A percentile compares a stretch with the other conserved stretches of the same genome.
Evolutionary conservation across 2,113 vertebrate genomes (phyloP).

Genomic region (Pelmatolapia mariae): DNA sequence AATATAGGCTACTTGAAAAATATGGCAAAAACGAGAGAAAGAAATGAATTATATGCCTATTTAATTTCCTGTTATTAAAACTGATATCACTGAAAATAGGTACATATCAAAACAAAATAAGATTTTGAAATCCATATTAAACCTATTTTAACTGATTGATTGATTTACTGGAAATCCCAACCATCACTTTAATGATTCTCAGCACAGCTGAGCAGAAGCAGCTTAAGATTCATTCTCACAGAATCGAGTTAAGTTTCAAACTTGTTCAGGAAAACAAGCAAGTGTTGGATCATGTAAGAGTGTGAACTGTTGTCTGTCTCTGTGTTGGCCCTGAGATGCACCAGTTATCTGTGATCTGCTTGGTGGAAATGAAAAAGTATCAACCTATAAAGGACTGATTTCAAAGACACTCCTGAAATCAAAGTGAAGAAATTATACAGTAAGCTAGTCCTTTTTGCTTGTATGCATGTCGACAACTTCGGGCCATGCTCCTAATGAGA

Average conservation of each 20-base stretch:
- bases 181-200: not conserved
- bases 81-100: not conserved
- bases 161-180: not conserved
- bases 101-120: not conserved
- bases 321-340: not conserved
- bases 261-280: not conserved
- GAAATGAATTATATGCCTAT: not conserved
- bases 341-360: not conserved
- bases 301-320: not conserved
- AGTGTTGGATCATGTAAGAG: not conserved
- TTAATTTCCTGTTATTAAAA: rapidly evolving
- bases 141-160: not conserved
- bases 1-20: not conserved
- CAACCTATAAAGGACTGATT: not conserved
- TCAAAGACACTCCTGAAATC: not conserved
- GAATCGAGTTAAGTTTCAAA: not conserved
- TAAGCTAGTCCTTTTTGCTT: not conserved
- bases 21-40: not conserved
- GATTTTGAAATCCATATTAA: not conserved
- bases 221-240: not conserved
- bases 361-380: not conserved
- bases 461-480: not conserved
- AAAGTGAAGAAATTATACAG: not conserved
- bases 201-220: not conserved
- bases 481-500: not conserved